Conservation (phyloP, 2,113 vertebrate genomes). For the Ceratotherium simum region DNA sequence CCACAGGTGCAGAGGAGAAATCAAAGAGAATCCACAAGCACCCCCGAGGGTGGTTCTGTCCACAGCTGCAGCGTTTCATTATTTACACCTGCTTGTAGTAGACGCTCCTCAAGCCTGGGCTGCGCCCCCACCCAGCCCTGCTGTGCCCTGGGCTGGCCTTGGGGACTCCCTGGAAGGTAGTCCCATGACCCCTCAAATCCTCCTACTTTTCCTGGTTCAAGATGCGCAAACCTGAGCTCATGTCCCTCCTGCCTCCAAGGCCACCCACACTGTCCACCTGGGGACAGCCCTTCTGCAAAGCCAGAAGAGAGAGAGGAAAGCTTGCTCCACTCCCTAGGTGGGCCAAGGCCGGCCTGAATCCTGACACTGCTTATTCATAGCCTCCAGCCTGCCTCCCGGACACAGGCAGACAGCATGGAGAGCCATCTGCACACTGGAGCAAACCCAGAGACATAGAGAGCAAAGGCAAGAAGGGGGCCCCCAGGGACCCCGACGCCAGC, state of each 20-base stretch:
- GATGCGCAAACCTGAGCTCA: background rate
- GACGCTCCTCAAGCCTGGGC: accelerated
- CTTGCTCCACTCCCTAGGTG: accelerated
- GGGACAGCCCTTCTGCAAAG: background rate
- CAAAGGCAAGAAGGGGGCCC: background rate
- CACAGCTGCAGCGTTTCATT: background rate
- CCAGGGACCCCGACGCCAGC: accelerated
- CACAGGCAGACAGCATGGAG: background rate
- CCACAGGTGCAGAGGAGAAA: slow-evolving; percentile 45
- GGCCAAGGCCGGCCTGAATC: background rate
- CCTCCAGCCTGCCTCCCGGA: background rate
- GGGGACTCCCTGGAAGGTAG: background rate
- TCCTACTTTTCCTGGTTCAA: background rate
- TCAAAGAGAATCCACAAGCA: slow-evolving; percentile 69
- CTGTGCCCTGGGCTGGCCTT: background rate
- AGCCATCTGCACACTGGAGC: accelerated
- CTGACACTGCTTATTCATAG: background rate
- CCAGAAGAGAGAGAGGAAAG: background rate
- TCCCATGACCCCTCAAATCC: background rate
- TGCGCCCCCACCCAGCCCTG: background rate
- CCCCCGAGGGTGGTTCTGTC: background rate
- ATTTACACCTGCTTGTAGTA: slow-evolving; percentile 57
- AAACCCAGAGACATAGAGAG: background rate
- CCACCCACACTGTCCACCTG: background rate
- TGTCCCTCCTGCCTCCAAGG: background rate